Conservation (phyloP, 2,888 invertebrate species). For the Taenaris catops region DNA sequence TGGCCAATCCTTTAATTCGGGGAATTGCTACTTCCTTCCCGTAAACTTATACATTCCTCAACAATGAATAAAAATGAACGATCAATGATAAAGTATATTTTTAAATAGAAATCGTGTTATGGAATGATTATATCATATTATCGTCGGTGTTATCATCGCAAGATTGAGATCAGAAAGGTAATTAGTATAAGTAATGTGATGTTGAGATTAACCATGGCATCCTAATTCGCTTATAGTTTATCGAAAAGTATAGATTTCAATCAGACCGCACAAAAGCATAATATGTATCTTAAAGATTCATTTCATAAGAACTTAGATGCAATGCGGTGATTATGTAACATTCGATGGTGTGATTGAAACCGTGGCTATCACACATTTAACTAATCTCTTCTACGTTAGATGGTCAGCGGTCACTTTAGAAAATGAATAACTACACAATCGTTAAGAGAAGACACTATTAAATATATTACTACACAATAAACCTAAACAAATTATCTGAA, state of each 20-base stretch:
- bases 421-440: too few species aligned
- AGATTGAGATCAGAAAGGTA: conserved; percentile 10
- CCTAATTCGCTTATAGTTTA: conserved; percentile 7
- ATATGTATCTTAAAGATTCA: conserved; percentile 2
- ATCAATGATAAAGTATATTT: background rate
- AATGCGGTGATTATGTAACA: background rate
- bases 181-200: conserved; percentile 9
- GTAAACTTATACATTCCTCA: too few species aligned
- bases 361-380: too few species aligned
- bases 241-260: conserved; percentile 8
- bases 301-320: background rate
- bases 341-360: background rate
- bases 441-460: too few species aligned
- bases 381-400: too few species aligned
- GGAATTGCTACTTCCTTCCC: conserved; percentile 4
- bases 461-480: too few species aligned
- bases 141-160: conserved; percentile 4
- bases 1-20: conserved; percentile 2
- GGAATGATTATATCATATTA: conserved; percentile 1
- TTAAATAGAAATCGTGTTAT: conserved; percentile 6
- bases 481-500: too few species aligned
- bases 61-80: too few species aligned
- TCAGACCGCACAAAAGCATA: conserved; percentile 2
- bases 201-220: conserved; percentile 10
- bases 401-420: too few species aligned